Evolutionary conservation across 2,797 vertebrate species (phyloP).

Genomic region (Semaprochilodus insignis): DNA sequence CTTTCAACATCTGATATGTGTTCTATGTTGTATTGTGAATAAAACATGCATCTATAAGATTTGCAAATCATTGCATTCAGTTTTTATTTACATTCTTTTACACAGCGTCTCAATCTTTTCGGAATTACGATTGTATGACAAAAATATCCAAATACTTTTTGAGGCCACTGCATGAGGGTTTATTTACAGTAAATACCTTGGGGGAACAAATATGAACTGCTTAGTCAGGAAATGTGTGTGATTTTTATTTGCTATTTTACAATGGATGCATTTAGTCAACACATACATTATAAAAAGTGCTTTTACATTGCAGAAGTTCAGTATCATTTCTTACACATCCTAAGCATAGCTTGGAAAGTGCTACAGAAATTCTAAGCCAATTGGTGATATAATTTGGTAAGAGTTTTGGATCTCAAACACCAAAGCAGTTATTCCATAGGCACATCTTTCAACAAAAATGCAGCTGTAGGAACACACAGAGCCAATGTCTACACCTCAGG

Average conservation of each 20-base stretch:
- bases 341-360: constrained; percentile 39
- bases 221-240: constrained; percentile 15
- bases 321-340: constrained; percentile 8
- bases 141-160: neutral
- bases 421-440: constrained; percentile 48
- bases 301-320: constrained; percentile 44
- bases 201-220: constrained; percentile 14
- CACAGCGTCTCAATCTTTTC: no score
- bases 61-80: no score
- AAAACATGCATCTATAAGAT: no score
- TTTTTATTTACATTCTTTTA: no score
- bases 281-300: constrained; percentile 33
- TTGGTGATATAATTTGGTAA: constrained; percentile 37
- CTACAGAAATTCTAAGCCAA: constrained; percentile 31
- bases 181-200: constrained; percentile 17
- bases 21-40: no score
- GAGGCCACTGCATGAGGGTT: neutral
- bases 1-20: no score
- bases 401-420: constrained; percentile 24
- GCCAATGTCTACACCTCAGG: constrained; percentile 21
- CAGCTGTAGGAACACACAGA: constrained; percentile 37
- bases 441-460: constrained; percentile 48
- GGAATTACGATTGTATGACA: neutral
- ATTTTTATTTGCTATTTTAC: constrained; percentile 45
- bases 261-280: constrained; percentile 29